Evolutionary conservation across 2,888 invertebrate genomes (phyloP), one percentile per base, ranked within the genome.

Genomic region (Dioctria rufipes): DNA sequence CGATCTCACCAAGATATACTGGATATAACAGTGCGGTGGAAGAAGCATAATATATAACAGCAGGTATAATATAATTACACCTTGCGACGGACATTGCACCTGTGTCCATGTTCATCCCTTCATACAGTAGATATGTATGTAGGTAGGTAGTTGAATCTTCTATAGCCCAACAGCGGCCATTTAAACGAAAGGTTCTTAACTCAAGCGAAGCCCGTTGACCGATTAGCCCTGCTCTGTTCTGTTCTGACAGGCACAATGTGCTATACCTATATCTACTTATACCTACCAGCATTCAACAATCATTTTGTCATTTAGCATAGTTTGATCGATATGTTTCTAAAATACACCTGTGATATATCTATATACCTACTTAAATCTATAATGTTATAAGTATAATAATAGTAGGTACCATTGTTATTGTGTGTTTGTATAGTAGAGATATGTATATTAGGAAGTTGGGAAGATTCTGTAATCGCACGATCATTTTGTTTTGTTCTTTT

Each of bases 31-130:
- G 25, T 73, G 60, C 60, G 60, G 75, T 25, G 40, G 42, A 42
- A 51, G 61, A 75, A 75, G 75, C 60, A 60, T 37, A 60, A 60
- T 60, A 25, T 25, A 42, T 42, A 75, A 61, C 75, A 75, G 46
- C 61, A 61, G 60, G 61, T 43, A 25, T 25, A 61, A 58, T 46
- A 43, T 75, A 75, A 75, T 75, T 75, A 75, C 75, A 75, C 75
- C 75, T 75, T 61, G 75, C 61, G 75, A 75, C 61, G 75, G 61
- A 42, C 58, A 75, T 75, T 75, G 75, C 61, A 75, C 60, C 75
- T 75, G 75, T 61, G 61, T 42, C 60, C 75, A 60, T 46, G 43
- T 42, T 37, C 75, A 75, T 75, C 75, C 75, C 75, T 58, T 75
- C 75, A 25, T 39, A 4, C 54, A 40, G 3, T 54, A 39, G 71